Evolutionary conservation across 2,797 vertebrate genomes (phyloP), one percentile per base, ranked within the genome.

Genomic region (Silurus lanzhouensis): DNA sequence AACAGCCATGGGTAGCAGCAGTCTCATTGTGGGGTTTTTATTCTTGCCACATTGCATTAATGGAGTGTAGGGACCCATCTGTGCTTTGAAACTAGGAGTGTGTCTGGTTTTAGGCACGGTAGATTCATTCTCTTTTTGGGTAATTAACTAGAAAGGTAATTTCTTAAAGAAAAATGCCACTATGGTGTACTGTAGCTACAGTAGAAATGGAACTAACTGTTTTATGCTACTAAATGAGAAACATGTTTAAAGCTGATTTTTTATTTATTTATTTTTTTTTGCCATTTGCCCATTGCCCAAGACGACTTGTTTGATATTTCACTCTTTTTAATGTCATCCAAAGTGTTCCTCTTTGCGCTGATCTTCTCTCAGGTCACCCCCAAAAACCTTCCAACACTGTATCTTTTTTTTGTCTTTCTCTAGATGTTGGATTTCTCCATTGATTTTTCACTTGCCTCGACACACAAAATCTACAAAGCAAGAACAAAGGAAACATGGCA

Each of bases 301-400:
- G 72, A 60, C 81, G 14, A 25, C 22, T 31, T 52, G 74, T 86
- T 89, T 83, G 85, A 90, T 88, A 88, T 87, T 82, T 85, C 77
- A 48, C 10, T 86, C 79, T 57, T 84, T 85, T 81, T 84, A 81
- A 83, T 87, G 84, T 70, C 55, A 64, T 81, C 10, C 10, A 31
- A 25, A 84, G 63, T 82, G 60, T 77, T 79, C n/a, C 48, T 81
- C 17, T 48, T 83, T 38, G 1, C 84, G 87, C 71, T 86, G 85
- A 88, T 88, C 78, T 68, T 86, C 58, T 90, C 83, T 84, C 75
- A 88, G 89, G 83, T 87, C 88, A 89, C 84, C 88, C 88, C 66
- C 38, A 63, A 86, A 55, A 87, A 87, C 58, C 76, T 87, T 91
- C 83, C 83, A 87, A 87, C 87, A 86, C 67, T 19, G 67, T 85